Base-by-base conservation (phyloP, 2,113 vertebrate genomes). In the Otus sunia region DNA sequence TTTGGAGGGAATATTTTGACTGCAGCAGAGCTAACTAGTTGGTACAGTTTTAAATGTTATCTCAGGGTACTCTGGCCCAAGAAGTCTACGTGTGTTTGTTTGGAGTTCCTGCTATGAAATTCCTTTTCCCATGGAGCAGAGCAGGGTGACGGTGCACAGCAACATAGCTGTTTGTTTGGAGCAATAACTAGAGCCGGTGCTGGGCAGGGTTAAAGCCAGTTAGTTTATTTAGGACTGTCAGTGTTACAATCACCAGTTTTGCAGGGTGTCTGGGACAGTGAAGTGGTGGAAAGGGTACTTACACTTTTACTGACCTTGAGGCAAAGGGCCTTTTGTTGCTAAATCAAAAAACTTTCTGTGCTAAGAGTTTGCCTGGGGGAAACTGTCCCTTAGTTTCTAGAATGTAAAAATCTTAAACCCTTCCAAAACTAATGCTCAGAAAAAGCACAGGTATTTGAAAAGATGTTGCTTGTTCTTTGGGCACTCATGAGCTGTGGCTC, bases 41-140 rank as follows among this genome's bases (percentile, higher is more conserved):
- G 30, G 39, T 47, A 25, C n/a, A 18, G 39, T 55, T 52, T 62
- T 11, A 73, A 77, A 37, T 29, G n/a, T 85, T 81, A 20, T 77
- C 72, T 81, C 53, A 14, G 53, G 41, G 17, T 56, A 13, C 43
- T 64, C 63, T 30, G 45, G 37, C 21, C 23, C 86, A 59, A 45
- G 59, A 60, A 75, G 29, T 21, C 3, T 52, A 12, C 0, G 0
- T 63, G 21, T 73, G 47, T 68, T 39, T 58, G 13, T 66, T 27
- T 71, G 47, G 37, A 37, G 41, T 45, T 82, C 29, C n/a, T 88
- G 52, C 4, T 3, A 0, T 41, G 90, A 73, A 94, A 69, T 81
- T 72, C 37, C 36, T 63, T 64, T n/a, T 82, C 58, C 43, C 16
- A 1, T 78, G 59, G 67, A 66, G 63, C 79, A 74, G 78, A 66